A percentile compares a stretch with the other conserved stretches of the same genome.
phyloP scores from a whole-genome alignment of 2,888 invertebrate species.

The Lasiommata megera region DNA sequence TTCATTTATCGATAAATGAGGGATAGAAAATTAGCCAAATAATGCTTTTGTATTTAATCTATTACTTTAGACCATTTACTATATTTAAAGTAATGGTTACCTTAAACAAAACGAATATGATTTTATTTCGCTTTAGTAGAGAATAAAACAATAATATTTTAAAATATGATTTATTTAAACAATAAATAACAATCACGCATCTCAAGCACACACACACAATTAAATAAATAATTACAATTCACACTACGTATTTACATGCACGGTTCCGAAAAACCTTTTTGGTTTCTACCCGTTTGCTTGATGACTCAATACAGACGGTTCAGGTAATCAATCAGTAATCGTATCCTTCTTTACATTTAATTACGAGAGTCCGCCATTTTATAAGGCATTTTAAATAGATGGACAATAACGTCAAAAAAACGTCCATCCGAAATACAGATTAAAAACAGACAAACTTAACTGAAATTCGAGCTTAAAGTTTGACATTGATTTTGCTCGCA shows the following conservation, averaged over 20 bases:
- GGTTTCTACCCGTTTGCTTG: constrained; percentile 55
- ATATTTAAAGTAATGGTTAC: too few species aligned
- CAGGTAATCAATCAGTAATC: constrained; percentile 28
- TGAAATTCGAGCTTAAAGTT: too few species aligned
- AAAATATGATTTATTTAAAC: constrained; percentile 68
- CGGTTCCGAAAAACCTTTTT: constrained; percentile 67
- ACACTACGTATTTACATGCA: constrained; percentile 78
- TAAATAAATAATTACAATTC: constrained; percentile 61
- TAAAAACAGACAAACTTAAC: too few species aligned
- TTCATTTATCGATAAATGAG: too few species aligned
- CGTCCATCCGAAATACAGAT: too few species aligned
- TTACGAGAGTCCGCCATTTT: constrained; percentile 10
- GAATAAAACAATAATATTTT: constrained; percentile 33
- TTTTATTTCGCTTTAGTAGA: background rate
- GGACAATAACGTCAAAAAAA: too few species aligned
- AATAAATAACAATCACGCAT: constrained; percentile 71
- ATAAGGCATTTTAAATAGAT: background rate
- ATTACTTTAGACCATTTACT: too few species aligned
- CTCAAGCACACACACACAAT: constrained; percentile 56
- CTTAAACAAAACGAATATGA: too few species aligned
- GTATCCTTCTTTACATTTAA: constrained; percentile 14
- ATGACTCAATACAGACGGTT: constrained; percentile 25
- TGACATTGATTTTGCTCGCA: too few species aligned
- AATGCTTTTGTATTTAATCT: too few species aligned
- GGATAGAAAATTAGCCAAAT: too few species aligned